Conservation (phyloP, 2,888 invertebrate genomes). For the Beris chalybata region DNA sequence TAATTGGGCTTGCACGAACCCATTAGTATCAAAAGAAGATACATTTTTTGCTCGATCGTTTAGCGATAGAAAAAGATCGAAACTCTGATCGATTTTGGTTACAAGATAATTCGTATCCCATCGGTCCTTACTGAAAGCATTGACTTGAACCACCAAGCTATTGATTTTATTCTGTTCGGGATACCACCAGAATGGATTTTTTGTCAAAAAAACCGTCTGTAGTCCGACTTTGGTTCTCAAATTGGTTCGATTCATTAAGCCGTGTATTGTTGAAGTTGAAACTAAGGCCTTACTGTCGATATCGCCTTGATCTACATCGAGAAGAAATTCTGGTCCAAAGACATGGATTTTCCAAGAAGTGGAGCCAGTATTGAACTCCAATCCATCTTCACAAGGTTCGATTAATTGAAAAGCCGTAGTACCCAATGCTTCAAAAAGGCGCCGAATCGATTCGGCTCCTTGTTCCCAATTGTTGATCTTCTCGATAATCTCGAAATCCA, state of each 20-base stretch:
- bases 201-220: slow-evolving; percentile 13
- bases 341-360: slow-evolving; percentile 13
- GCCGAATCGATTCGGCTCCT: slow-evolving; percentile 16
- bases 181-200: slow-evolving; percentile 47
- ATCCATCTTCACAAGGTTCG: slow-evolving; percentile 21
- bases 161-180: slow-evolving; percentile 41
- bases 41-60: background rate
- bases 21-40: slow-evolving; percentile 14
- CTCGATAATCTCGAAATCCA: slow-evolving; percentile 30
- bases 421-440: slow-evolving; percentile 27
- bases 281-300: background rate
- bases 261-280: background rate
- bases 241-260: background rate
- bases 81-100: background rate
- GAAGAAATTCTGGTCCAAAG: slow-evolving; percentile 2
- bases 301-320: background rate
- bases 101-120: background rate
- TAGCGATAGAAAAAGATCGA: slow-evolving; percentile 22
- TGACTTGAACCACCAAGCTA: slow-evolving; percentile 38
- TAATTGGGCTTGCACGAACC: slow-evolving; percentile 32
- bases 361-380: background rate
- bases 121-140: background rate
- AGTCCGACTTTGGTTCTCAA: slow-evolving; percentile 13
- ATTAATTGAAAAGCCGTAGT: slow-evolving; percentile 6
- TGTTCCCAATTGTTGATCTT: slow-evolving; percentile 32